Conservation (phyloP, 2,113 vertebrate genomes). For the Syrmaticus mikado region DNA sequence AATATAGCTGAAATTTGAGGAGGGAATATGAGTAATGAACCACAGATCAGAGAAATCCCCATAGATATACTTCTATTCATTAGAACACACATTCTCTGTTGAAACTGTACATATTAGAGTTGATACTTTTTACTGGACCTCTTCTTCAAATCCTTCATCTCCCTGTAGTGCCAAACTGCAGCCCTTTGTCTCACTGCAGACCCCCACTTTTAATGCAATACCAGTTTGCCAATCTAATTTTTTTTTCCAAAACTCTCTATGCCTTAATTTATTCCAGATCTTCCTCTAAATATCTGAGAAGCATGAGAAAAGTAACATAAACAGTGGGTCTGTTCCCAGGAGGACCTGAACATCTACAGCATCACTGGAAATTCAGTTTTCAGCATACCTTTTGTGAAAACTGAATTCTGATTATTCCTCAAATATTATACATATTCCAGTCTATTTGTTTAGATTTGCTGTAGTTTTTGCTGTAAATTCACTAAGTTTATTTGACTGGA, state of each 20-base stretch:
- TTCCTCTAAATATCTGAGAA: constrained; percentile 31
- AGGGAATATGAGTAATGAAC: constrained; percentile 67
- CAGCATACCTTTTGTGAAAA: neutral
- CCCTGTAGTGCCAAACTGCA: constrained; percentile 30
- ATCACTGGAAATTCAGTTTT: neutral
- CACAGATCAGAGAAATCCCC: constrained; percentile 66
- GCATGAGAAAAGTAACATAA: constrained; percentile 19
- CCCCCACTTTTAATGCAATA: neutral
- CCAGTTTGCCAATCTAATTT: neutral
- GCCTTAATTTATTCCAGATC: constrained; percentile 51
- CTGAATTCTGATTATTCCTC: neutral
- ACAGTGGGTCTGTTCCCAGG: neutral
- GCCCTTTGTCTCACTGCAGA: constrained; percentile 24
- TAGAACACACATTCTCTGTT: constrained; percentile 49
- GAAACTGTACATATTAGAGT: constrained; percentile 52
- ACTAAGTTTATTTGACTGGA: neutral
- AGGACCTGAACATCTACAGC: neutral
- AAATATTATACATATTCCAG: neutral
- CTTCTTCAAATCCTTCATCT: constrained; percentile 30
- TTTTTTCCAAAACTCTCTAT: neutral
- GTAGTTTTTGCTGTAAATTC: neutral
- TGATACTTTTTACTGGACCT: constrained; percentile 41
- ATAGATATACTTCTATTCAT: constrained; percentile 54
- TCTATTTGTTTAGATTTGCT: neutral
- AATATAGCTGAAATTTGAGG: constrained; percentile 66